phyloP scores from a whole-genome alignment of 2,797 vertebrate species.

The Pseudochirops corinnae region DNA sequence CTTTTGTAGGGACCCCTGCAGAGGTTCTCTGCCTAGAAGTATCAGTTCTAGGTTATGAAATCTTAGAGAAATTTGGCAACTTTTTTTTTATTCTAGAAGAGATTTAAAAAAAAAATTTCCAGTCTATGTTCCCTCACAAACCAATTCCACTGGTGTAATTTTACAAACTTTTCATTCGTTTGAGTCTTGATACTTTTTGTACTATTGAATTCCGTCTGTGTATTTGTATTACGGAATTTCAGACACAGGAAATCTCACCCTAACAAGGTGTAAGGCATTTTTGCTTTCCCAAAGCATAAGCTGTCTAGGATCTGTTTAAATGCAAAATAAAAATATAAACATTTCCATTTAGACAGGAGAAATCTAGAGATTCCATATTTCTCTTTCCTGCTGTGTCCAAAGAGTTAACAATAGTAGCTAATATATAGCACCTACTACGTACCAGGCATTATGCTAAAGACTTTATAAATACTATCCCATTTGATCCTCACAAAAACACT shows the following conservation, averaged over 20 bases:
- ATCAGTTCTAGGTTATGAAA: not conserved
- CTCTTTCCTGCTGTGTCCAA: not conserved
- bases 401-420: no score
- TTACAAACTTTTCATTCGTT: not conserved
- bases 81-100: no score
- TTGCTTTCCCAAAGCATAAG: not conserved
- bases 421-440: no score
- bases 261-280: not conserved
- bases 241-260: not conserved
- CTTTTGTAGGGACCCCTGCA: not conserved
- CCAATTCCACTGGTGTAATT: not conserved
- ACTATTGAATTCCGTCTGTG: not conserved
- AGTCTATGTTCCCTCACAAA: not conserved
- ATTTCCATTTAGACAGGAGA: not conserved
- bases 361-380: not conserved
- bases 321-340: not conserved
- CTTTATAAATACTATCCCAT: no score
- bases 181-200: not conserved
- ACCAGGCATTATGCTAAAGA: no score
- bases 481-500: not conserved
- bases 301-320: not conserved
- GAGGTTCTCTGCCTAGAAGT: not conserved
- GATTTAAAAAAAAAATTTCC: no score
- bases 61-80: no score
- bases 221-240: not conserved